Conservation (phyloP, 2,797 vertebrate species). For the Agapornis canus region DNA sequence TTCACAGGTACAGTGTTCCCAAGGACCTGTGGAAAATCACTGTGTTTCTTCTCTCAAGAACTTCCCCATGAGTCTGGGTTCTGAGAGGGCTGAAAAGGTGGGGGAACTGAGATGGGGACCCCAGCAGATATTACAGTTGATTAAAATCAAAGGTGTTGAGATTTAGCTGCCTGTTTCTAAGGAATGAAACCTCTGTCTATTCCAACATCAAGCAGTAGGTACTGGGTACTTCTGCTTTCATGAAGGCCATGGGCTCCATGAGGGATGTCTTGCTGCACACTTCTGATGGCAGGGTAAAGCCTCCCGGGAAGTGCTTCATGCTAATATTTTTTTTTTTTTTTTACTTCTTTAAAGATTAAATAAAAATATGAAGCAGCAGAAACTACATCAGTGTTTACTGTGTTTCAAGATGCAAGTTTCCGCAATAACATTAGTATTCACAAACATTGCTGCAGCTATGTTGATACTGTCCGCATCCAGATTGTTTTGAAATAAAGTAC, state of each 20-base stretch:
- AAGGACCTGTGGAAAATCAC: neutral
- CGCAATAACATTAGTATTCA: neutral
- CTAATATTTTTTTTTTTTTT: neutral
- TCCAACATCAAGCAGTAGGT: neutral
- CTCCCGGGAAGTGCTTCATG: neutral
- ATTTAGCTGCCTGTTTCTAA: neutral
- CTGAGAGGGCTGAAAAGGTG: neutral
- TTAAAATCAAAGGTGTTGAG: neutral
- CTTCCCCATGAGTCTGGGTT: neutral
- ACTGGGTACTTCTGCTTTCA: neutral
- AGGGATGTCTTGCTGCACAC: neutral
- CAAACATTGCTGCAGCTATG: neutral
- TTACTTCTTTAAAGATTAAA: neutral
- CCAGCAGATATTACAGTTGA: neutral
- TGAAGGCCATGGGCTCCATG: neutral
- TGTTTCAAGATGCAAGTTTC: neutral
- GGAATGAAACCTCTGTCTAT: neutral
- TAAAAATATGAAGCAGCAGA: neutral
- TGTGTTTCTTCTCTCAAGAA: neutral
- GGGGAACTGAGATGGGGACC: neutral
- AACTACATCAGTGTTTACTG: neutral
- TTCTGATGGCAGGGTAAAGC: neutral
- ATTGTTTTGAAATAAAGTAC: conserved; percentile 38
- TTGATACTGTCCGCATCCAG: neutral
- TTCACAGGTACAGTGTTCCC: neutral